These are phyloP conservation scores for Drosophila pectinifera DNA, from an alignment of 1,140 invertebrate species.

Conservation along the genomic window DNA sequence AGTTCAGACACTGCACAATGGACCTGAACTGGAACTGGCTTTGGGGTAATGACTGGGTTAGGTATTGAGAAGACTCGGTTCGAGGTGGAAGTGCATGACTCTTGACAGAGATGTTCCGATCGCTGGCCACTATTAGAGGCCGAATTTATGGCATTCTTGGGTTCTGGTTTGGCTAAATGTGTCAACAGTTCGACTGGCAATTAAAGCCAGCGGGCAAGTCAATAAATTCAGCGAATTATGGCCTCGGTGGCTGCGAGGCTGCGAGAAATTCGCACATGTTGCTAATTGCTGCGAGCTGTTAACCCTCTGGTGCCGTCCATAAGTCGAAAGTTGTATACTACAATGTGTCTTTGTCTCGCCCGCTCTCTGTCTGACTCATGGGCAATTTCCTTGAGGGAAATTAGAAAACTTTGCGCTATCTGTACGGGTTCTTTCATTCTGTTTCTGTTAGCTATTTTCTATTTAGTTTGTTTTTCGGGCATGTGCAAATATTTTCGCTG, in stretches of 20 bases:
- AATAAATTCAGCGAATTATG: constrained; percentile 48
- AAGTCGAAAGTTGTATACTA: constrained; percentile 69
- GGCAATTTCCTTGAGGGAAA: constrained; percentile 73
- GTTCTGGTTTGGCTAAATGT: constrained; percentile 48
- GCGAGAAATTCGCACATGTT: constrained; percentile 31
- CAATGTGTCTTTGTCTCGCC: constrained; percentile 41
- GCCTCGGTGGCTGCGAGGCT: constrained; percentile 25
- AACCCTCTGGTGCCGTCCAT: constrained; percentile 31
- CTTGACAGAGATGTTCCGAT: constrained; percentile 50
- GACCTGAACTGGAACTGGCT: constrained; percentile 1
- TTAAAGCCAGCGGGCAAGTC: constrained; percentile 56
- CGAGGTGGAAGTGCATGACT: constrained; percentile 31
- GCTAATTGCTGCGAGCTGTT: constrained; percentile 47
- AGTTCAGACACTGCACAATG: constrained; percentile 47
- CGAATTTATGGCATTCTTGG: constrained; percentile 44
- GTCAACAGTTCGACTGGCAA: constrained; percentile 56
- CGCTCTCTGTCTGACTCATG: constrained; percentile 31
- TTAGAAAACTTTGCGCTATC: constrained; percentile 75
- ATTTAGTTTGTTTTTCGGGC: constrained; percentile 12
- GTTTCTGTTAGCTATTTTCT: constrained; percentile 29
- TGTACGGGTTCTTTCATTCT: constrained; percentile 5
- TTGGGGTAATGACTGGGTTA: background rate
- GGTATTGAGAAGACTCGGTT: background rate
- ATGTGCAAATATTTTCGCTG: constrained; percentile 70
- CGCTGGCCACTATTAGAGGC: constrained; percentile 23